Base-by-base conservation (phyloP, 2,888 invertebrate genomes). In the Steromphala cineraria region DNA sequence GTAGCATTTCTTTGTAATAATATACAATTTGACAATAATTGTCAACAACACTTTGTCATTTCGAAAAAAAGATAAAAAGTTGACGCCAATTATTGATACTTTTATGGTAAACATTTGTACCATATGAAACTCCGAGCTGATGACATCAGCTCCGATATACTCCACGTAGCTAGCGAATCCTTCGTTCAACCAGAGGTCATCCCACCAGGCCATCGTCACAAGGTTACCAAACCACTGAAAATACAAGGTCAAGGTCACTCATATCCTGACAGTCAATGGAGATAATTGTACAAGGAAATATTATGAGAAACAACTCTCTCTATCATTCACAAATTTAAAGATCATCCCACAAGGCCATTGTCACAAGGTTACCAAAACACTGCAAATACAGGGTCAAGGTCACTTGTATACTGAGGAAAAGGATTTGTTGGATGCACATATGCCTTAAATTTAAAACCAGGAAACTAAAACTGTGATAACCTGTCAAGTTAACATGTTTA, bases 151-250 rank as follows among this genome's bases (percentile, higher is more conserved):
- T 1, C 97, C 96, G 13, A 92, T 85, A 82, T 96, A 97, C 93
- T 97, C 96, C 94, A 98, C 96, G 92, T 96, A 98, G 0, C 96
- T 95, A 2, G 98, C 98, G 93, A 98, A 98, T 0, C 98, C 98
- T 94, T 97, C 97, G 91, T 98, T 98, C 28, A 98, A 94, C 98
- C 98, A 94, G 4, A 94, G 87, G 93, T 98, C 98, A 92, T 97
- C 96, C 94, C 94, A 94, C 98, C 98, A 98, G 87, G 96, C 95
- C 96, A 98, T 96, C 5, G 98, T 98, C 0, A 98, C 98, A 96
- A 93, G 85, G 83, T 94, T 93, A 24, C 94, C 94, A 87, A 94
- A 94, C 94, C 94, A 94, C 93, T 94, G 88, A 19, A 86, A 88
- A 52, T 24, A 67, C 4, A 77, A 19, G 28, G 46, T 31, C 46